Base-by-base conservation (phyloP, 2,797 vertebrate genomes). In the Sebastolobus altivelis region DNA sequence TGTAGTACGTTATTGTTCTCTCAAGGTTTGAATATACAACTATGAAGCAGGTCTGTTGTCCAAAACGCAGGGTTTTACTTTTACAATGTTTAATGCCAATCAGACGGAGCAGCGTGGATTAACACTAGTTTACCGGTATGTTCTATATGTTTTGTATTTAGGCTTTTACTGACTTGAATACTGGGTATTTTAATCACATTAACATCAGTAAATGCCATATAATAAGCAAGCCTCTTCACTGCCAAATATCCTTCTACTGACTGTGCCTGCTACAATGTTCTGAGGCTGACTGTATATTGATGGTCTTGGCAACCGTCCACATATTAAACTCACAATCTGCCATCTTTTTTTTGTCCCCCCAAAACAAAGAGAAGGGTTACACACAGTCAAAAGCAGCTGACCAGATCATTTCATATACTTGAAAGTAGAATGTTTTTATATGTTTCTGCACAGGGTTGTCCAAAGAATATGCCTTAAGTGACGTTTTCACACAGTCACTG, bases 371-470 rank as follows among this genome's bases (percentile, higher is more conserved):
- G 29, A 77, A 61, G 59, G 18, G 54, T 67, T 38, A 56, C 65
- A 70, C 38, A 25, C 56, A 38, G 80, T 71, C 75, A 38, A 79
- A 80, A 87, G 81, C 79, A 89, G 72, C 80, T n/a, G 58, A 82
- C 69, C 70, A 72, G 81, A 76, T 89, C 65, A 81, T 72, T 90
- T 79, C 77, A 75, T 85, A 76, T 91, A 89, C 93, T 93, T 93
- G 87, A 94, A 93, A 76, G 77, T 71, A 54, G 84, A 92, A 91
- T 93, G 87, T 94, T 89, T 93, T 87, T 92, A 59, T 92, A 83
- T 81, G 76, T 91, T 89, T 93, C 85, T 91, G 90, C 92, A 95
- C 93, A 93, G 93, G 93, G 94, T 95, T 87, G 91, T 93, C 91
- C 87, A 92, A 93, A 92, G 87, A 95, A 90, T 90, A 93, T 95